Percentiles rank a stretch among this genome's conserved stretches.
Conservation (phyloP, 2,888 invertebrate species). For the Drosophila gaucha region DNA sequence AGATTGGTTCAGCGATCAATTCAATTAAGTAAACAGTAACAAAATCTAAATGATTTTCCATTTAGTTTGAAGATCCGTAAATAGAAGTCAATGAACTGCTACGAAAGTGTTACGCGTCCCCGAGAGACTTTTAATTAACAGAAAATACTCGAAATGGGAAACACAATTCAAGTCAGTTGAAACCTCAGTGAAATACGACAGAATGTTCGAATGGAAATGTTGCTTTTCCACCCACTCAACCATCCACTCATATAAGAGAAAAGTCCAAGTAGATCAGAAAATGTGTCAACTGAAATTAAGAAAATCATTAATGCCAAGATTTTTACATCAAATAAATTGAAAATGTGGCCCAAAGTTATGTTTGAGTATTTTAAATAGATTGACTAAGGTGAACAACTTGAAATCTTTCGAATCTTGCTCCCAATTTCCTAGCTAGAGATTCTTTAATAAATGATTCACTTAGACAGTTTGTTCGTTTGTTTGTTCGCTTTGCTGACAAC, state of each 20-base stretch:
- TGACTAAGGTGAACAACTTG: constrained; percentile 20
- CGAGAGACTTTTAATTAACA: constrained; percentile 42
- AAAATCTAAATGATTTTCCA: constrained; percentile 54
- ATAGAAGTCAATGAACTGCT: constrained; percentile 56
- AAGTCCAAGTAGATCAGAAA: constrained; percentile 21
- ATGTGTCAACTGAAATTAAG: constrained; percentile 72
- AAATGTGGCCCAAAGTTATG: constrained; percentile 16
- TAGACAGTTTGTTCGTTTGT: background rate
- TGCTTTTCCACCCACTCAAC: constrained; percentile 9
- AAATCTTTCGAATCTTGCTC: constrained; percentile 21
- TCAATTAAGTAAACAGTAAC: constrained; percentile 59
- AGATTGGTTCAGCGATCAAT: constrained; percentile 11
- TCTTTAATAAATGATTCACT: constrained; percentile 11
- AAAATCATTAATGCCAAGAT: constrained; percentile 70
- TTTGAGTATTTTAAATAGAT: constrained; percentile 19
- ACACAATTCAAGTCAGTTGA: constrained; percentile 41
- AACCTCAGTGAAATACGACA: no score
- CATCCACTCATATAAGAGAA: constrained; percentile 10
- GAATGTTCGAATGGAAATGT: constrained; percentile 36
- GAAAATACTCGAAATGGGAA: constrained; percentile 20
- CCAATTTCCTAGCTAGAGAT: constrained; percentile 11
- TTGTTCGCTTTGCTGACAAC: constrained; percentile 3
- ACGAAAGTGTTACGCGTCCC: constrained; percentile 20
- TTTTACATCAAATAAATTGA: constrained; percentile 27
- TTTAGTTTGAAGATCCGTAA: constrained; percentile 35